Base-by-base conservation (phyloP, 1,140 invertebrate genomes). In the Anastrepha obliqua region DNA sequence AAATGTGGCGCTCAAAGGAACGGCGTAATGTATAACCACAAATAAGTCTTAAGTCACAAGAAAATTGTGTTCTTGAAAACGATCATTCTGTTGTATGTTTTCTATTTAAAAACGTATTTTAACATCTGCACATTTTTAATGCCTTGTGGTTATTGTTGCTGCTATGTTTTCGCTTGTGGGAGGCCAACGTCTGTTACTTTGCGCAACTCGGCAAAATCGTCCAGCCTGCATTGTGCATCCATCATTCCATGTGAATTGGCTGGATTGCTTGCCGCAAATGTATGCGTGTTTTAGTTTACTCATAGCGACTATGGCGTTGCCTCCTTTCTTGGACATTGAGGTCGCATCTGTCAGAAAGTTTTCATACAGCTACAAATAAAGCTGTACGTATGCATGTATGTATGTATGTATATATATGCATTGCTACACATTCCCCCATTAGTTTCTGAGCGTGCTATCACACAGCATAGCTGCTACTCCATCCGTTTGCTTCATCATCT, bases 311-410 rank as follows among this genome's bases (percentile, higher is more conserved):
- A 47, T 44, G 42, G 74, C 55, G 74, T 58, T 81, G 74, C 74
- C 5, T 81, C 74, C n/a, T 55, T 81, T 81, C 47, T 20, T n/a
- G 74, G 44, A 81, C 51, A 81, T 81, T 81, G 74, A 58, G 74
- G 47, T 81, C 74, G 47, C 74, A 47, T 55, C 47, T 81, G 47
- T 81, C 47, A 29, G 74, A 51, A 81, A 81, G n/a, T 81, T n/a
- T 20, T 4, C 39, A 78, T 55, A 55, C 51, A 11, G 11, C 6
- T 3, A 55, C 51, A 55, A 55, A 11, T 55, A 55, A 2, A 55
- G 11, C 11, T 6, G 51, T 29, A 29, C 29, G 29, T 29, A 29
- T 29, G 29, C 29, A 29, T 29, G 29, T 81, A 55, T 47, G 15
- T 29, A n/a, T 15, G 9, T 70, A 47, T 5, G 5, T 44, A 17